Evolutionary conservation across 2,113 vertebrate genomes (phyloP), one percentile per base, ranked within the genome.

Genomic region (Eptesicus fuscus): DNA sequence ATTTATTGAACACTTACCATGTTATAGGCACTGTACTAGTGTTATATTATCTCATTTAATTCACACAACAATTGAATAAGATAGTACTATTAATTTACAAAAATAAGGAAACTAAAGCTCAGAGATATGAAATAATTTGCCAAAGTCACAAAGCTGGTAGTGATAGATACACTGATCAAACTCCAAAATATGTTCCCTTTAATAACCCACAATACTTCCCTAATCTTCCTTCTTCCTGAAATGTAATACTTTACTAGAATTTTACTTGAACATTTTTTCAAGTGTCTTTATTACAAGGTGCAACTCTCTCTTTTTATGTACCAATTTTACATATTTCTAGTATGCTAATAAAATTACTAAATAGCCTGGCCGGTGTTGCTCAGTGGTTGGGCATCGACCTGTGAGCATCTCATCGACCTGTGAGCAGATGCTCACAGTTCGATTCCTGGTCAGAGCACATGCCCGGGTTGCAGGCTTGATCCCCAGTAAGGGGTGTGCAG

Each of bases 31-130:
- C 67, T 74, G n/a, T 53, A 76, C 35, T 28, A 67, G 42, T 69
- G 67, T 89, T 17, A 51, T 35, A 85, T 22, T 30, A 35, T 12
- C 65, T 86, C 69, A 87, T 83, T 87, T 87, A 82, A 91, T 77
- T 77, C 77, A 91, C 79, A 95, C 25, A 83, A 86, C 42, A 79
- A 71, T 25, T 59, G 40, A 73, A 82, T 74, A 42, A 93, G 13
- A 65, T 73, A 79, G 67, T 65, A 89, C 78, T 59, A 91, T 32
- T 77, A 86, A 37, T 95, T 95, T 63, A 95, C 2, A 94, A 93
- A 93, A 94, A 32, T 77, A 80, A 85, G 67, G 42, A 90, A 90
- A 71, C 28, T 49, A 90, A 96, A 83, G 73, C 35, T 94, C 88
- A 88, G 28, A 77, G 22, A 86, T 44, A 87, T 35, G 88, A 94